Percentiles rank a stretch among this genome's conserved stretches.
These are phyloP conservation scores for Baryphthengus martii DNA, from an alignment of 2,113 vertebrate species.

Conservation along the genomic window DNA sequence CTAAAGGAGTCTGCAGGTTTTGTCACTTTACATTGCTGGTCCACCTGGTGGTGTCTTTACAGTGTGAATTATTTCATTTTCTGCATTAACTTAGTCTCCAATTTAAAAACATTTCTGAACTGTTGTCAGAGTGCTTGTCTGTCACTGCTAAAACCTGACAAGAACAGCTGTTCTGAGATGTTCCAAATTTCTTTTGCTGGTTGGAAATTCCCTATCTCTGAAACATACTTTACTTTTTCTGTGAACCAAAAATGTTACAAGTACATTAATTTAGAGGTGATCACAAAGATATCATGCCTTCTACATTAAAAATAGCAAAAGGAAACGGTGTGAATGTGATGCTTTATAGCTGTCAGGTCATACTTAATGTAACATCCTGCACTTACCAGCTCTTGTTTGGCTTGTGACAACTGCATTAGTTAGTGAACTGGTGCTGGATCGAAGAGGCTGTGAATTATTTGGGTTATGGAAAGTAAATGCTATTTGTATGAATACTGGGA, in stretches of 20 bases:
- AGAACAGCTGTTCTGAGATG: neutral
- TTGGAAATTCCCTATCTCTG: neutral
- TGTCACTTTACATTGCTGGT: neutral
- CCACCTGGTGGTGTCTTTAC: neutral
- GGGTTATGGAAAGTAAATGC: neutral
- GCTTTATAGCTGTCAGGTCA: neutral
- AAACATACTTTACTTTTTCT: neutral
- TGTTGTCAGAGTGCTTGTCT: neutral
- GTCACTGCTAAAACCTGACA: neutral
- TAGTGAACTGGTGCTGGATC: neutral
- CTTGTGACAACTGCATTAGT: constrained; percentile 2
- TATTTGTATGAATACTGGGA: neutral
- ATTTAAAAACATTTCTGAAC: neutral
- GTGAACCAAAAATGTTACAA: neutral
- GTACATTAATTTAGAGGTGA: neutral
- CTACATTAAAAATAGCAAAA: neutral
- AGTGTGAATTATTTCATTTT: neutral
- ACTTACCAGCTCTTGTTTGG: neutral
- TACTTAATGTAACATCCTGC: neutral
- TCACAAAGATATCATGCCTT: neutral
- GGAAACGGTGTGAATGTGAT: neutral
- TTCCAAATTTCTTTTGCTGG: neutral
- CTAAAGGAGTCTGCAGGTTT: neutral
- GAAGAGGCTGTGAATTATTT: neutral
- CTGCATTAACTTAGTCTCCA: neutral